A percentile compares a stretch with the other conserved stretches of the same genome.
These are phyloP conservation scores for Epirrhoe tristata DNA, from an alignment of 2,888 invertebrate genomes.

Conservation along the genomic window DNA sequence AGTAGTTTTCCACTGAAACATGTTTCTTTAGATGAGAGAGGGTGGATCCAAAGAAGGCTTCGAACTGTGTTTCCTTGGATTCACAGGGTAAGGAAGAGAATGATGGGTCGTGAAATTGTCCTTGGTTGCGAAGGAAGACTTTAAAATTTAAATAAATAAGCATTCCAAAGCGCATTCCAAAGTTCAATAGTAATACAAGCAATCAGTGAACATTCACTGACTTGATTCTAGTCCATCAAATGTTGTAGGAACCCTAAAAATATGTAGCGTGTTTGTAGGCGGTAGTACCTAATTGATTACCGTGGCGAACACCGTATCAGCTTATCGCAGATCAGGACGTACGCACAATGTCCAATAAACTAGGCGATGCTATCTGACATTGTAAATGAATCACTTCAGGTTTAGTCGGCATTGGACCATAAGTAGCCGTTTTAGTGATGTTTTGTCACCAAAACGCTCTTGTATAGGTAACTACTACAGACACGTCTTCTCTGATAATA, in stretches of 20 bases:
- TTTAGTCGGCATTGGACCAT: constrained; percentile 24
- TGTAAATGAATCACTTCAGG: constrained; percentile 79
- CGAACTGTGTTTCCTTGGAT: no score
- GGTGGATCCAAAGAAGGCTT: no score
- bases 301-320: constrained; percentile 69
- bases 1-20: neutral
- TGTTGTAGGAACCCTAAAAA: constrained; percentile 21
- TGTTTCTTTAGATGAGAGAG: no score
- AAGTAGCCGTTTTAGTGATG: neutral
- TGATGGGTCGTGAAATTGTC: no score
- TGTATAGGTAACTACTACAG: neutral
- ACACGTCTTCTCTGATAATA: no score
- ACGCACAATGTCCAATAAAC: constrained; percentile 83
- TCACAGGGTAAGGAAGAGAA: no score
- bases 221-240: no score
- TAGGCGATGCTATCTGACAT: constrained; percentile 75
- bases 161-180: no score
- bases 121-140: no score
- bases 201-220: no score
- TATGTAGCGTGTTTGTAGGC: constrained; percentile 54
- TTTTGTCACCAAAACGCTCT: neutral
- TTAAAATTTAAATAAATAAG: no score
- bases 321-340: constrained; percentile 72
- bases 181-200: no score
- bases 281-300: constrained; percentile 79